Base-by-base conservation (phyloP, 1,140 invertebrate species). In the Drosophila eugracilis region DNA sequence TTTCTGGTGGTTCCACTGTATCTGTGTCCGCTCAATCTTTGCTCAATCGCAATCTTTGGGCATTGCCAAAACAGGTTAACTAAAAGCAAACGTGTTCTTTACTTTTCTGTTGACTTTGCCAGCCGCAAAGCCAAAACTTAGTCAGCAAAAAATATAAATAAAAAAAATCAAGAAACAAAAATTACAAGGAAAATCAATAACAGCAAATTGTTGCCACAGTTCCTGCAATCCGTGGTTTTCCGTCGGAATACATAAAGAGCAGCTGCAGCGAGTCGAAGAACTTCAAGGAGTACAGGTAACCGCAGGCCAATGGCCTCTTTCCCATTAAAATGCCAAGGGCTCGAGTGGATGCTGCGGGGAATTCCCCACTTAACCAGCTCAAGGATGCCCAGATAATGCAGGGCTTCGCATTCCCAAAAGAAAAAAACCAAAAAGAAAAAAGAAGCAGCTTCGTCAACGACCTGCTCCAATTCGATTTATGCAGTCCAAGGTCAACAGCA, bases 1-100 rank as follows among this genome's bases (percentile, higher is more conserved):
- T n/a, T n/a, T n/a, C n/a, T n/a, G n/a, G n/a, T n/a, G n/a, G n/a
- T n/a, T n/a, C n/a, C n/a, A n/a, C 36, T 47, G 45, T 66, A 34
- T 42, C 39, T 75, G 36, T 72, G 78, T 53, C 37, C 63, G 73
- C 73, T 86, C 81, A 85, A 86, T 85, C 81, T 85, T 85, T 85
- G 83, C 81, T 85, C 81, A 85, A 85, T 85, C 81, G 77, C 81
- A 88, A 78, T 81, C 77, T 88, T 86, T 88, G 77, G 83, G 72
- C 81, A 80, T 70, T 85, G 81, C 80, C 76, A 74, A 85, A 85
- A 85, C 81, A 62, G 83, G 81, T 85, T 85, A 81, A 86, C 81
- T 81, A 71, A 88, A 85, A 86, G 83, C 81, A 85, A 85, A 85
- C 81, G 81, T 85, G 81, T 85, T 85, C 81, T 85, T 86, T 85